These are phyloP conservation scores for Catharus fuscescens DNA, from an alignment of 2,113 vertebrate genomes.

Conservation along the genomic window DNA sequence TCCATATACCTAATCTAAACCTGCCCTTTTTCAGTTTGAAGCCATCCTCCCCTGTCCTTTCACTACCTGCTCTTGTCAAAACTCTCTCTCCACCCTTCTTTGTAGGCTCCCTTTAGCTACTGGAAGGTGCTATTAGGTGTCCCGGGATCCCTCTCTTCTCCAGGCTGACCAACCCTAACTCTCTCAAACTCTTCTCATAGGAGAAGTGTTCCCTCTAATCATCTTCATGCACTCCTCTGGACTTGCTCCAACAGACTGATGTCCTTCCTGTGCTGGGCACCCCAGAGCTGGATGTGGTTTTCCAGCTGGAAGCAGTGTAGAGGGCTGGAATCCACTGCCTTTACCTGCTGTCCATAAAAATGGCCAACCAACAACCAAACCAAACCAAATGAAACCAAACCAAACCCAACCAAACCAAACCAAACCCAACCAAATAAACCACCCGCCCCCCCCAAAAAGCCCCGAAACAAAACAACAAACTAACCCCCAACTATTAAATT, in stretches of 20 bases:
- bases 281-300: too few species aligned
- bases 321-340: background rate
- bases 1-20: background rate
- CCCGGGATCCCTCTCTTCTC: background rate
- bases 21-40: background rate
- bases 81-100: background rate
- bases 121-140: too few species aligned
- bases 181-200: background rate
- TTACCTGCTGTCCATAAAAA: background rate
- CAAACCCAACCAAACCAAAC: background rate
- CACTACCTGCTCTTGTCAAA: background rate
- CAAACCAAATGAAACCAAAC: too few species aligned
- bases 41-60: background rate
- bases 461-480: background rate
- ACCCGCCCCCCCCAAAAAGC: fast-evolving
- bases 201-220: background rate
- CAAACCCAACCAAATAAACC: background rate
- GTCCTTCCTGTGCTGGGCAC: background rate
- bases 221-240: background rate
- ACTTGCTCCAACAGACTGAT: background rate
- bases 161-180: background rate
- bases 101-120: background rate
- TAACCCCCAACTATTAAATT: background rate
- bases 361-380: background rate
- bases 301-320: background rate